A percentile compares a stretch with the other conserved stretches of the same genome.
Conservation (phyloP, 1,140 invertebrate genomes). For the Parasteatoda tepidariorum region DNA sequence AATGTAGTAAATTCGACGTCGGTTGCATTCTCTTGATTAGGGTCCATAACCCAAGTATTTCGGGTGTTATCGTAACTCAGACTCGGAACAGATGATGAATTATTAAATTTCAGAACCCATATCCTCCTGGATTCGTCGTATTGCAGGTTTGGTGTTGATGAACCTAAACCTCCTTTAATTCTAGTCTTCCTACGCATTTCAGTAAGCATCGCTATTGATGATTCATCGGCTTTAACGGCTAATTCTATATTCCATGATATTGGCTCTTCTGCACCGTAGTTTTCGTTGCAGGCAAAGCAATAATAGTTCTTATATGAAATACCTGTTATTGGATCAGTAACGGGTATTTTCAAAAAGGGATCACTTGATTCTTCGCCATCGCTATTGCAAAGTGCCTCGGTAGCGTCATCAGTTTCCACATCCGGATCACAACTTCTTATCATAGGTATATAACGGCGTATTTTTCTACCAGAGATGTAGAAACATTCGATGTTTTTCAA, state of each 20-base stretch:
- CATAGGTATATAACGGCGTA: background rate
- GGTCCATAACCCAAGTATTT: background rate
- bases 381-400: background rate
- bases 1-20: too few species aligned
- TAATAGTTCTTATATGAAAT: conserved; percentile 72
- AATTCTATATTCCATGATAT: background rate
- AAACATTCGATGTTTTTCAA: background rate
- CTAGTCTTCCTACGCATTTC: too few species aligned
- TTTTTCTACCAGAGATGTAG: background rate
- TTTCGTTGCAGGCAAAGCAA: conserved; percentile 73
- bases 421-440: background rate
- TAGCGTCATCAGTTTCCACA: background rate
- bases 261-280: conserved; percentile 42
- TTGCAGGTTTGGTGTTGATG: too few species aligned
- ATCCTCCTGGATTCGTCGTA: too few species aligned
- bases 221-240: too few species aligned
- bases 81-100: background rate
- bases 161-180: background rate
- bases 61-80: background rate
- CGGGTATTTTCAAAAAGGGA: conserved; percentile 65
- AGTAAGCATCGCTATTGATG: too few species aligned
- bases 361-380: background rate
- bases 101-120: too few species aligned
- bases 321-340: conserved; percentile 68
- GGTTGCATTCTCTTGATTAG: background rate